phyloP scores from a whole-genome alignment of 2,888 invertebrate species.

The Protodeltote pygarga region DNA sequence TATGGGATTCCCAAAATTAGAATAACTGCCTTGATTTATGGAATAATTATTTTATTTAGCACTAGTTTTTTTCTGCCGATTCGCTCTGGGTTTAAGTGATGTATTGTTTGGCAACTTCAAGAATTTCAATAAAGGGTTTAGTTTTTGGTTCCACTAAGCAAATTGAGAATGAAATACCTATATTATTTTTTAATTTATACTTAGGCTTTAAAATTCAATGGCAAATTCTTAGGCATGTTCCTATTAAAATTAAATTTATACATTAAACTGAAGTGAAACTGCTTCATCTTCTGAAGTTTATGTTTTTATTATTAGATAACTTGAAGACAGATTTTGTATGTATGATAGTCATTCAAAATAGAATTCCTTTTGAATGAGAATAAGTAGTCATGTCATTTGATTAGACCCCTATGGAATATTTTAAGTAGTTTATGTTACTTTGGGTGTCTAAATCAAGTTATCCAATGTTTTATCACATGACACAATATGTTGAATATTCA shows the following conservation, averaged over 20 bases:
- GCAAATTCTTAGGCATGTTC: no score
- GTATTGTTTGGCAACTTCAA: no score
- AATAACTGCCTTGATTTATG: slow-evolving; percentile 48
- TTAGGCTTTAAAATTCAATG: no score
- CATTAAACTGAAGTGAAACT: no score
- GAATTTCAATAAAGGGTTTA: no score
- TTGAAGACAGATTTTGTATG: slow-evolving; percentile 26
- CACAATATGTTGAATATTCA: slow-evolving; percentile 36
- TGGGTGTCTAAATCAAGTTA: slow-evolving; percentile 13
- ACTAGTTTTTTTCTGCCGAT: slow-evolving; percentile 14
- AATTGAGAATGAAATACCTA: no score
- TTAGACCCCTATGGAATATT: slow-evolving; percentile 24
- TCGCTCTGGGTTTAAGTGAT: no score
- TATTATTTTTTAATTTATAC: no score
- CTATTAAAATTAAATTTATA: no score
- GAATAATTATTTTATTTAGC: slow-evolving; percentile 62
- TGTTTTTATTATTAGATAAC: slow-evolving; percentile 17
- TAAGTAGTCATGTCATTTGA: slow-evolving; percentile 3
- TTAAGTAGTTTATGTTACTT: slow-evolving; percentile 21
- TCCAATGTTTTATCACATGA: slow-evolving; percentile 24
- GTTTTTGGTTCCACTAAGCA: no score
- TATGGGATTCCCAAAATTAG: slow-evolving; percentile 65
- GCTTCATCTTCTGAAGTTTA: no score
- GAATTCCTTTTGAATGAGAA: slow-evolving; percentile 30
- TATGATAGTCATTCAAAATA: slow-evolving; percentile 5